Conservation (phyloP, 2,113 vertebrate genomes). For the Rhinogobius similis region DNA sequence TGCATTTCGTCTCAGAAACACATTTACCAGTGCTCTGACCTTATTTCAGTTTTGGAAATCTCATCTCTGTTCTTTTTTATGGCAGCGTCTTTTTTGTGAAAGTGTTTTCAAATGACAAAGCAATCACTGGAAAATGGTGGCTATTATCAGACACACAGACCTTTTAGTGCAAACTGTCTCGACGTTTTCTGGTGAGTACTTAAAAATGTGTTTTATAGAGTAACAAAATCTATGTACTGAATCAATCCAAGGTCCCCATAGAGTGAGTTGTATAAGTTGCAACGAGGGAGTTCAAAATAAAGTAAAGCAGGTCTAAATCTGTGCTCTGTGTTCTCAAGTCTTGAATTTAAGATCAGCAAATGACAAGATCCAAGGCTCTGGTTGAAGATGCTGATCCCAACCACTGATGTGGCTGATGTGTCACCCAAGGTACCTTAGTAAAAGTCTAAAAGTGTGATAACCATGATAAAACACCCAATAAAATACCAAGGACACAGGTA, state of each 20-base stretch:
- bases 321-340: background rate
- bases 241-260: no score
- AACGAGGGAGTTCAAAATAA: no score
- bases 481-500: no score
- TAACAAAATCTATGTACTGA: no score
- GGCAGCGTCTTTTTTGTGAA: background rate
- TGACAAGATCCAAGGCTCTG: no score
- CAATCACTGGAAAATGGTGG: background rate
- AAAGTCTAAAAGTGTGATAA: no score
- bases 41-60: background rate
- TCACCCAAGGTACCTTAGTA: no score
- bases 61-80: background rate
- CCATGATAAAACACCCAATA: no score
- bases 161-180: background rate
- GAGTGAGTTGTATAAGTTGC: no score
- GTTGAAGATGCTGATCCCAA: no score
- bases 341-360: background rate
- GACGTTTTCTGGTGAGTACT: background rate
- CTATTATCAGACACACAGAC: background rate
- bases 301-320: no score
- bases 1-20: background rate
- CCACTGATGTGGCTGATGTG: no score
- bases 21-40: background rate
- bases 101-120: background rate
- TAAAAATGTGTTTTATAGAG: background rate